A percentile compares a stretch with the other conserved stretches of the same genome.
phyloP scores from a whole-genome alignment of 2,113 vertebrate species.

The Mirza zaza region DNA sequence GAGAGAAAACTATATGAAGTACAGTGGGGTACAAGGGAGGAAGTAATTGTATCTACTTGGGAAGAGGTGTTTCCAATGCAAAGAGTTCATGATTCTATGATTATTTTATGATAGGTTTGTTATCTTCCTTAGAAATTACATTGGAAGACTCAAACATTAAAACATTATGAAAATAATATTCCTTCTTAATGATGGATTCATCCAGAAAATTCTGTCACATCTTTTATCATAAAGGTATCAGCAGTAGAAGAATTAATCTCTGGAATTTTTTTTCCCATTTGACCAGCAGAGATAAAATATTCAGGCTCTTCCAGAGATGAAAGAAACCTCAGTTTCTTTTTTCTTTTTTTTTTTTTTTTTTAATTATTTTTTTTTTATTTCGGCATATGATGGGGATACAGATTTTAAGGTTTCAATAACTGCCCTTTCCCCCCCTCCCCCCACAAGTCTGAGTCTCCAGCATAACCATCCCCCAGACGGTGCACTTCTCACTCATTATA shows the following conservation, averaged over 20 bases:
- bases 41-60: constrained; percentile 1
- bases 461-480: too few species aligned
- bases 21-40: neutral
- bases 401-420: too few species aligned
- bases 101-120: constrained; percentile 21
- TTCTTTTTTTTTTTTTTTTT: too few species aligned
- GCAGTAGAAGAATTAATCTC: neutral
- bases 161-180: constrained; percentile 45
- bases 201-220: neutral
- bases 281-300: neutral
- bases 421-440: too few species aligned
- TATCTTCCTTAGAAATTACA: neutral
- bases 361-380: too few species aligned
- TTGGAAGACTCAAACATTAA: neutral
- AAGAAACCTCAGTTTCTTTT: neutral
- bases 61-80: constrained; percentile 9
- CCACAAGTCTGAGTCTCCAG: too few species aligned
- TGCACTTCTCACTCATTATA: too few species aligned
- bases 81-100: constrained; percentile 31
- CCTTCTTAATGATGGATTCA: neutral
- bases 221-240: neutral
- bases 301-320: neutral
- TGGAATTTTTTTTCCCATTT: constrained; percentile 6
- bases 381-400: too few species aligned
- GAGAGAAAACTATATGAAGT: neutral